Conservation (phyloP, 2,888 invertebrate species). For the Eilema griseolum region DNA sequence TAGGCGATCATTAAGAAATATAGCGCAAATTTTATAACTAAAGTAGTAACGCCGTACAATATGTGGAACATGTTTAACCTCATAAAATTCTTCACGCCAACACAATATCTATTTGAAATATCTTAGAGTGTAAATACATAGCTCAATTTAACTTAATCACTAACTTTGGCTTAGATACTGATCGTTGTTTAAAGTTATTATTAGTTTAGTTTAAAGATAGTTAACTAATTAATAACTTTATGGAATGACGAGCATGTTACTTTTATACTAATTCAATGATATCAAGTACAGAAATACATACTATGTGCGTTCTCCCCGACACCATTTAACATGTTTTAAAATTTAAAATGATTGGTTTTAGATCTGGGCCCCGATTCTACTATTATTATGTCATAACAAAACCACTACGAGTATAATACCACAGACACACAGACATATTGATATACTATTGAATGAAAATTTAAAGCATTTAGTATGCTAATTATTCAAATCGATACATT, state of each 20-base stretch:
- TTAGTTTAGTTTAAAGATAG: neutral
- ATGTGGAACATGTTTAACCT: no score
- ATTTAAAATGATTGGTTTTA: no score
- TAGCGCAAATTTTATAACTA: neutral
- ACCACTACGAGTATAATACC: no score
- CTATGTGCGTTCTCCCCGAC: neutral
- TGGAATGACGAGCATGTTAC: neutral
- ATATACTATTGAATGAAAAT: no score
- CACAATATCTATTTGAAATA: no score
- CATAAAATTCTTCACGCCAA: neutral
- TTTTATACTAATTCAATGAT: neutral
- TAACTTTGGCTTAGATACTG: neutral
- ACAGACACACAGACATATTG: no score
- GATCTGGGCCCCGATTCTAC: no score
- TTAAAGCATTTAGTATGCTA: no score
- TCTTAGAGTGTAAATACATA: neutral
- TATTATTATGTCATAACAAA: no score
- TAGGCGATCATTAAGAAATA: no score
- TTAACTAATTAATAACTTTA: neutral
- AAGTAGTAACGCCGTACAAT: no score
- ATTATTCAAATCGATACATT: no score
- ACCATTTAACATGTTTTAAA: neutral
- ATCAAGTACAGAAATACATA: neutral
- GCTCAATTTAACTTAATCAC: neutral
- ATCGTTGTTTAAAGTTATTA: neutral